These are phyloP conservation scores for Scortum barcoo DNA, from an alignment of 2,113 vertebrate species.

Conservation along the genomic window DNA sequence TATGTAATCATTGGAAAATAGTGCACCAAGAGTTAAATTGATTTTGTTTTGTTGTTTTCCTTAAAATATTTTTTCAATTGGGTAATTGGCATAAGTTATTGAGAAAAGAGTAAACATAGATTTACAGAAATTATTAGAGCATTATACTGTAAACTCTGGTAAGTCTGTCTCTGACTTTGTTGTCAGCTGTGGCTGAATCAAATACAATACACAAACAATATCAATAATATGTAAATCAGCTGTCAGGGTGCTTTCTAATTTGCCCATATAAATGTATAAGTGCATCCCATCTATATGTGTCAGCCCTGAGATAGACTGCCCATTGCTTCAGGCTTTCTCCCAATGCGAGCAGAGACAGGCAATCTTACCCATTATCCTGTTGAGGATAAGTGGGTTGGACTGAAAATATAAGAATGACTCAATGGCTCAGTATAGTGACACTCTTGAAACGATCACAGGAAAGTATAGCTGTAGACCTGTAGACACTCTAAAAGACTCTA, in stretches of 20 bases:
- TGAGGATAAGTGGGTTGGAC: background rate
- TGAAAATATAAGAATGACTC: constrained; percentile 8
- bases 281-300: no score
- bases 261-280: background rate
- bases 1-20: background rate
- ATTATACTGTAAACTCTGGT: background rate
- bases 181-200: background rate
- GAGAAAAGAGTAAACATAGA: background rate
- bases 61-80: background rate
- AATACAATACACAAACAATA: background rate
- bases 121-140: background rate
- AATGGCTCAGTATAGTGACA: background rate
- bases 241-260: background rate
- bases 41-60: constrained; percentile 2
- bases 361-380: background rate
- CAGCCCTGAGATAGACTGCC: background rate
- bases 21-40: background rate
- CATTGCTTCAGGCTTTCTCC: background rate
- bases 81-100: background rate
- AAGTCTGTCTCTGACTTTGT: background rate
- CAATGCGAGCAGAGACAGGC: background rate
- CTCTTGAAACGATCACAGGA: background rate
- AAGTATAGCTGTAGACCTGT: background rate
- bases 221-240: background rate
- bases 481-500: background rate